These are phyloP conservation scores for Limnephilus marmoratus DNA, from an alignment of 2,888 invertebrate genomes.

Conservation along the genomic window DNA sequence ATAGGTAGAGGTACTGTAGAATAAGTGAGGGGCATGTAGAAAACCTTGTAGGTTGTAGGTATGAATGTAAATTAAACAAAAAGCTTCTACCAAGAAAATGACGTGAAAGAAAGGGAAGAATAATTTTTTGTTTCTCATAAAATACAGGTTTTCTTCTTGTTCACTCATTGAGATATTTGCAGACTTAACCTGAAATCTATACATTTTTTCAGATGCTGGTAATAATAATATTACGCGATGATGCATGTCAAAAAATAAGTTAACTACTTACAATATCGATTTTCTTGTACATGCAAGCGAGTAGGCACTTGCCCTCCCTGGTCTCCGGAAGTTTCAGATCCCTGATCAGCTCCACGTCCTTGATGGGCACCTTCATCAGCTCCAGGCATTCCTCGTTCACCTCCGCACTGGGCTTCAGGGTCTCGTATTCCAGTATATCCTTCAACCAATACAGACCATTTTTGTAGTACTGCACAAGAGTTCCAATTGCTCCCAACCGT, in stretches of 20 bases:
- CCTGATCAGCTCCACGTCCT: conserved; percentile 69
- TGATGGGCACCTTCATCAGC: conserved; percentile 26
- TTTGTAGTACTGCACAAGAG: neutral
- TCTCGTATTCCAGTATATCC: conserved; percentile 54
- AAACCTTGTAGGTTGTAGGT: no score
- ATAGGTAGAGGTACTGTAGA: no score
- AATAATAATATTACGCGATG: neutral
- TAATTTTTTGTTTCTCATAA: neutral
- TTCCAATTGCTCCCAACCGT: no score
- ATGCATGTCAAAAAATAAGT: neutral
- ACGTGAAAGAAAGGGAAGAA: neutral
- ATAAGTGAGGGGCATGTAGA: neutral
- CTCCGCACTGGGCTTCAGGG: conserved; percentile 38
- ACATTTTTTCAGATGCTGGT: no score
- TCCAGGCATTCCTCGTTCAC: conserved; percentile 54
- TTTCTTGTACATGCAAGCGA: conserved; percentile 70
- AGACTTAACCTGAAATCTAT: neutral
- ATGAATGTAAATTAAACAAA: no score
- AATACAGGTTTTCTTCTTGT: neutral
- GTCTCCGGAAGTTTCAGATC: conserved; percentile 67
- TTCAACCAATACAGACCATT: neutral
- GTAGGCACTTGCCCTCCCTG: conserved; percentile 70
- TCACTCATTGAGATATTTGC: neutral
- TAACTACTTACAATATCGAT: conserved; percentile 68
- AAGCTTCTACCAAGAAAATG: no score